These are phyloP conservation scores for Danaus chrysippus DNA, from an alignment of 2,888 invertebrate genomes.

Conservation along the genomic window DNA sequence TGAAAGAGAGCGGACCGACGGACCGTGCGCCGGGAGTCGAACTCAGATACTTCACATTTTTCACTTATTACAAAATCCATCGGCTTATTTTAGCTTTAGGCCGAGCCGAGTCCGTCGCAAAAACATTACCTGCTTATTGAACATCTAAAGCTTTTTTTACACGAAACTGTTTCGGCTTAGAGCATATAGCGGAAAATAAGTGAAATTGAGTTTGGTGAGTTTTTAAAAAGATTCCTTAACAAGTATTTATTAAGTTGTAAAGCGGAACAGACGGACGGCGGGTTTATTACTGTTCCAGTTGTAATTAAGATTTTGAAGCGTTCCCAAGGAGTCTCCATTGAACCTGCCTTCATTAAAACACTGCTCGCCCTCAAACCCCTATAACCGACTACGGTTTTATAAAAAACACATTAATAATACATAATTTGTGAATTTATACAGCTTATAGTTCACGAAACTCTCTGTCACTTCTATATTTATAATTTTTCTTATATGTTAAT, in stretches of 20 bases:
- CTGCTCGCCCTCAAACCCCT: slow-evolving; percentile 23
- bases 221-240: background rate
- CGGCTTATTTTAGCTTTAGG: too few relatives aligned
- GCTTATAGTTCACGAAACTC: too few relatives aligned
- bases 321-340: slow-evolving; percentile 13
- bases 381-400: slow-evolving; percentile 18
- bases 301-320: slow-evolving; percentile 27
- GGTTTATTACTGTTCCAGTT: slow-evolving; percentile 19
- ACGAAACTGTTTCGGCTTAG: too few relatives aligned
- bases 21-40: slow-evolving; percentile 32
- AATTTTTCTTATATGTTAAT: too few relatives aligned
- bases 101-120: too few relatives aligned
- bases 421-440: too few relatives aligned
- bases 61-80: slow-evolving; percentile 28
- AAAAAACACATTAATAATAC: too few relatives aligned
- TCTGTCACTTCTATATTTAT: too few relatives aligned
- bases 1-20: slow-evolving; percentile 36
- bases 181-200: background rate
- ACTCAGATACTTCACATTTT: slow-evolving; percentile 37
- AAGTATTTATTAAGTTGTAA: slow-evolving; percentile 6
- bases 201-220: background rate
- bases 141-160: too few relatives aligned
- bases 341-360: slow-evolving; percentile 27
- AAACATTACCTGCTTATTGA: too few relatives aligned
- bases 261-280: slow-evolving; percentile 13